Evolutionary conservation across 1,140 invertebrate genomes (phyloP).

Genomic region (Neoseiulus cucumeris): DNA sequence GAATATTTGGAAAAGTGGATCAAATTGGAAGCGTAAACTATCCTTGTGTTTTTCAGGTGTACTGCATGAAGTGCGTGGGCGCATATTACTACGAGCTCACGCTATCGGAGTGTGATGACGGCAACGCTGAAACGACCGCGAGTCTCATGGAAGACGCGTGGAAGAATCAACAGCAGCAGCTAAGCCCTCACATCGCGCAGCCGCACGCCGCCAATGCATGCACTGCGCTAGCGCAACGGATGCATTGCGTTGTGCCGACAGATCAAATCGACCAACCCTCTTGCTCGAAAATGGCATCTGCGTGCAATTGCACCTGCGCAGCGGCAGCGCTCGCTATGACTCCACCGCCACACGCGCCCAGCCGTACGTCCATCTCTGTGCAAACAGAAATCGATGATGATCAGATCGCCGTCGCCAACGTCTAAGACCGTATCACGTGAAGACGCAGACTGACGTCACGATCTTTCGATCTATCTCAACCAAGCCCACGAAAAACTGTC

Average conservation of each 20-base stretch:
- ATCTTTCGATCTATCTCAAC: too few relatives aligned
- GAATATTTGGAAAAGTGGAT: too few relatives aligned
- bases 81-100: slow-evolving; percentile 9
- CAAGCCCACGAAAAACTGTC: too few relatives aligned
- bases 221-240: not conserved
- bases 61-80: slow-evolving; percentile 10
- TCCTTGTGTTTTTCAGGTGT: not conserved
- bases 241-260: not conserved
- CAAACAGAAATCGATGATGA: not conserved
- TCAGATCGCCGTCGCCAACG: slow-evolving; percentile 10
- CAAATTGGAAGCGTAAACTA: too few relatives aligned
- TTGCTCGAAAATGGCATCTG: not conserved
- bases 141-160: slow-evolving; percentile 8
- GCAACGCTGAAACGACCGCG: slow-evolving; percentile 3
- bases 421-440: not conserved
- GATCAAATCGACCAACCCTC: not conserved
- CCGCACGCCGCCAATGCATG: not conserved
- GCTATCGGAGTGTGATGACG: not conserved
- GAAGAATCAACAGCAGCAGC: slow-evolving; percentile 10
- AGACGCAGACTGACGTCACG: too few relatives aligned
- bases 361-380: not conserved
- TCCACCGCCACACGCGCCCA: not conserved
- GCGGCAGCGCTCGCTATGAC: slow-evolving; percentile 2
- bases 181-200: not conserved
- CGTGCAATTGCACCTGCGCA: slow-evolving; percentile 4